phyloP scores from a whole-genome alignment of 2,113 vertebrate genomes.

The Trinectes maculatus region DNA sequence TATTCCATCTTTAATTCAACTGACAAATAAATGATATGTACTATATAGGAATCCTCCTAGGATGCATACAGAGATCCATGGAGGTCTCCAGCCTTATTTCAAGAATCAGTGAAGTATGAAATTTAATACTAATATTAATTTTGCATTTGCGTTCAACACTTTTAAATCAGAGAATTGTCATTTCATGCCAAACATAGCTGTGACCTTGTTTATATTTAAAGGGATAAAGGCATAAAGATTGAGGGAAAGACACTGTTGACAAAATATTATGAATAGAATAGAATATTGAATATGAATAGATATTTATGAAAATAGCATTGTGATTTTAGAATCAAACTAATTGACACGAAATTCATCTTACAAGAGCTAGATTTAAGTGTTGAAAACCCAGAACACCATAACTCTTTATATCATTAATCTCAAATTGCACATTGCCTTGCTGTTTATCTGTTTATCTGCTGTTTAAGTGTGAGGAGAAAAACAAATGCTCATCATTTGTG shows the following conservation, averaged over 20 bases:
- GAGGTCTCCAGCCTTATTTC: background rate
- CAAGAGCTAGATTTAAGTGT: background rate
- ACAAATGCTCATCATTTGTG: constrained; percentile 40
- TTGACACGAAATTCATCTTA: too few species aligned
- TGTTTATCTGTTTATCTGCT: background rate
- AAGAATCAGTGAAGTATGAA: constrained; percentile 19
- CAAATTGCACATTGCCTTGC: constrained; percentile 2
- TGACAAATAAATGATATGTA: background rate
- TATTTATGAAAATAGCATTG: too few species aligned
- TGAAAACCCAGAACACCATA: background rate
- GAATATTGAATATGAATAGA: too few species aligned
- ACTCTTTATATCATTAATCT: background rate
- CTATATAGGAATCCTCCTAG: too few species aligned
- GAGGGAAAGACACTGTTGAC: too few species aligned
- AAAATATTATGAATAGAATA: too few species aligned
- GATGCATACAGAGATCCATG: background rate
- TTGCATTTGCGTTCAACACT: too few species aligned
- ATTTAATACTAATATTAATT: background rate
- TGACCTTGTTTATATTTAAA: background rate
- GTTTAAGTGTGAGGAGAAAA: constrained; percentile 7
- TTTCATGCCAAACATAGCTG: background rate
- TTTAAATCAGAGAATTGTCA: background rate
- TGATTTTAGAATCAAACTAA: too few species aligned
- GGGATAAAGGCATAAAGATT: too few species aligned
- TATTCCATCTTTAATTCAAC: constrained; percentile 1